Conservation (phyloP, 2,797 vertebrate species). For the Nannoperca obscura region DNA sequence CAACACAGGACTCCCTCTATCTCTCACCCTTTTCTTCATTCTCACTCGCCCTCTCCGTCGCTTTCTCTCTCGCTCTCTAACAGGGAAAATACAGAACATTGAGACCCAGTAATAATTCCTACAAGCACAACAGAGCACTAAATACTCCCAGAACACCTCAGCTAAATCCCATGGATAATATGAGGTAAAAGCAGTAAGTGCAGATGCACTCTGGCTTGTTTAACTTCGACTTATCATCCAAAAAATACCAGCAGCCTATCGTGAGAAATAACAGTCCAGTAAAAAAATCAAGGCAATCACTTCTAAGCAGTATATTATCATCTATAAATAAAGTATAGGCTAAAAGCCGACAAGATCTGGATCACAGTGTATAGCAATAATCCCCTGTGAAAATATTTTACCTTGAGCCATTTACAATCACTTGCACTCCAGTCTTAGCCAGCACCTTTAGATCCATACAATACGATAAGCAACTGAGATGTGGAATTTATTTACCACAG, state of each 20-base stretch:
- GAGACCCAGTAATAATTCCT: constrained; percentile 73
- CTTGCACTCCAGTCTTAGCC: constrained; percentile 54
- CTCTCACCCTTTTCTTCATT: constrained; percentile 58
- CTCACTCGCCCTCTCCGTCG: constrained; percentile 38
- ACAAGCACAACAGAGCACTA: constrained; percentile 74
- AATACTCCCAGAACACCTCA: constrained; percentile 76
- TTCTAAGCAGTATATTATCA: constrained; percentile 42
- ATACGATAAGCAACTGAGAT: constrained; percentile 67
- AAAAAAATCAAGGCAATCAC: constrained; percentile 33
- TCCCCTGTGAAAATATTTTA: constrained; percentile 63
- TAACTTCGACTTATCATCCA: constrained; percentile 63
- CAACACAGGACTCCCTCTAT: constrained; percentile 77
- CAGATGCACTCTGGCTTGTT: constrained; percentile 58
- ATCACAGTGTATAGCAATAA: constrained; percentile 52
- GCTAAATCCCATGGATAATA: constrained; percentile 68
- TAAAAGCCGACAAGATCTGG: constrained; percentile 42
- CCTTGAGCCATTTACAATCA: constrained; percentile 50
- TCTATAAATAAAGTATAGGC: constrained; percentile 61
- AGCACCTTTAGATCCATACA: constrained; percentile 65
- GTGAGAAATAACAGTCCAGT: constrained; percentile 23
- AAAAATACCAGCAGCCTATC: constrained; percentile 56
- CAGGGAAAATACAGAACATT: constrained; percentile 66
- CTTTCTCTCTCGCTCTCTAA: constrained; percentile 46
- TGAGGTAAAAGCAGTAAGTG: constrained; percentile 69
- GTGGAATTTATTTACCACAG: constrained; percentile 70